Base-by-base conservation (phyloP, 1,140 invertebrate species). In the Plodia interpunctella region DNA sequence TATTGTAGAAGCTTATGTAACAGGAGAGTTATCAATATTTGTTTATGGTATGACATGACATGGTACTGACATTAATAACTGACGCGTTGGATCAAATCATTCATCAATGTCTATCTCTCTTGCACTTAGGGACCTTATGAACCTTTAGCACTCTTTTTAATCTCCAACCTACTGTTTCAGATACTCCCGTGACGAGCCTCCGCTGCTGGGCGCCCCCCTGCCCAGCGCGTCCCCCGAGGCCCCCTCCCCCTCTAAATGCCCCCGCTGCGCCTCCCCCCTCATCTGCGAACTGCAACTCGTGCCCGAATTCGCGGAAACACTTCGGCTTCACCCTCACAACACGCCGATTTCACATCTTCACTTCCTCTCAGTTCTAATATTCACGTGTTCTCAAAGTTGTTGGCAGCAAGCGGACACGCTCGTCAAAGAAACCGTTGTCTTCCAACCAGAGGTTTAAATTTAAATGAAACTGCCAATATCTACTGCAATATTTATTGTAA, bases 261-360 rank as follows among this genome's bases (percentile, higher is more conserved):
- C 83, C 50, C 91, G 95, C 69, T 97, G 96, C 76, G 92, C 93
- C 18, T 91, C 92, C 5, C 92, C 93, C 54, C 91, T 94, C 65
- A 91, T 92, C 2, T 97, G 95, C 79, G 96, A 97, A 83, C 78
- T 97, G 4, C 96, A 97, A 90, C 82, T 97, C 50, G 84, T 97
- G 49, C 94, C 96, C 2, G 94, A 94, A 10, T 89, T 97, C 5
- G 93, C 97, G 56, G 92, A 94, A 30, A 93, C 93, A 58, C 83
- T 97, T 9, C 88, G 87, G 59, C 79, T 96, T 15, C 76, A 87
- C 17, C 90, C 85, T 4, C 87, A 75, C 20, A 92, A 92, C 59
- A 72, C 72, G 18, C 72, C 85, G 2, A 90, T 87, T 6, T 67
- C 82, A 13, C 83, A 89, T 58, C 59, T 96, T 28, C 96, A 97